These are phyloP conservation scores for Tylochromis polylepis DNA, from an alignment of 2,113 vertebrate genomes.

Conservation along the genomic window DNA sequence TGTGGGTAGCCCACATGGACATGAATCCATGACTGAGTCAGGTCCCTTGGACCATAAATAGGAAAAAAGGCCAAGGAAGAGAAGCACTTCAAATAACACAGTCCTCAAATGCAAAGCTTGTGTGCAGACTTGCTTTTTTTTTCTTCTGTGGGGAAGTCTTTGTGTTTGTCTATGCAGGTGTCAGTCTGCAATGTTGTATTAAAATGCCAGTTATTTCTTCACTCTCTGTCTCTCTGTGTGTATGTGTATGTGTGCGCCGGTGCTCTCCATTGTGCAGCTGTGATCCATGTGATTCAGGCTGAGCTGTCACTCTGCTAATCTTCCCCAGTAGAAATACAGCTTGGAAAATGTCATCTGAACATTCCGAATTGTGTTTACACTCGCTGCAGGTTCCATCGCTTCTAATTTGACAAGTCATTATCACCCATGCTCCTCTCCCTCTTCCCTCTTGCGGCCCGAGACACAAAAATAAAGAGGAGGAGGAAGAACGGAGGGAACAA, in stretches of 20 bases:
- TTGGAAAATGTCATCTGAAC: constrained; percentile 70
- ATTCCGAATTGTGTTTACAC: constrained; percentile 70
- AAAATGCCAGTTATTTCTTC: constrained; percentile 47
- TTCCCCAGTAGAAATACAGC: constrained; percentile 70
- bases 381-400: constrained; percentile 70
- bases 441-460: constrained; percentile 42
- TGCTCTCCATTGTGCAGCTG: constrained; percentile 49
- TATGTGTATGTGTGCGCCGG: background rate
- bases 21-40: constrained; percentile 37
- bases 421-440: constrained; percentile 59
- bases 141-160: constrained; percentile 2
- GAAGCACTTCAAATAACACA: constrained; percentile 8
- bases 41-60: constrained; percentile 13
- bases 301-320: constrained; percentile 70
- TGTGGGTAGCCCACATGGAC: constrained; percentile 28
- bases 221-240: background rate
- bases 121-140: background rate
- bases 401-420: constrained; percentile 77
- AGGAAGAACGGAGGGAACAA: constrained; percentile 14
- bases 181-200: constrained; percentile 33
- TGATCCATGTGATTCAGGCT: constrained; percentile 56
- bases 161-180: constrained; percentile 35
- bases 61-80: background rate
- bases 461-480: constrained; percentile 37
- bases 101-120: constrained; percentile 15